Evolutionary conservation across 1,140 invertebrate species (phyloP).

Genomic region (Idris sp.): DNA sequence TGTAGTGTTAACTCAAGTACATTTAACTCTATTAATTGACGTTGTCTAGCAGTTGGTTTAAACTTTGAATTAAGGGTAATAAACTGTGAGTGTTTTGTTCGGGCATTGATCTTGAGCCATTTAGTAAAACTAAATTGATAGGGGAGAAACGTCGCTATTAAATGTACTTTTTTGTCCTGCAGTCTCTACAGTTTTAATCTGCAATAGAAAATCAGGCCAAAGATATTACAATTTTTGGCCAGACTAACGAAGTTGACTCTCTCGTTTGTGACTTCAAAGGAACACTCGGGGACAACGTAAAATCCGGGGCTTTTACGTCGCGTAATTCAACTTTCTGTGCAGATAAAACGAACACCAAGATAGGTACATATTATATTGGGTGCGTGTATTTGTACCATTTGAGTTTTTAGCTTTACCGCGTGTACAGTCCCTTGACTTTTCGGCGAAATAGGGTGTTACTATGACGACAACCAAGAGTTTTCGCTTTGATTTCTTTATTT

Average conservation of each 20-base stretch:
- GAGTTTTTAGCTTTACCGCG: constrained; percentile 29
- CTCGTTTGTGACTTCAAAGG: constrained; percentile 26
- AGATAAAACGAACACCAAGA: constrained; percentile 25
- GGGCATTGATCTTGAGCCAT: constrained; percentile 4
- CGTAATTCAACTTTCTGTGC: constrained; percentile 23
- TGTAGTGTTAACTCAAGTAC: no score
- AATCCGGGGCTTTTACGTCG: constrained; percentile 28
- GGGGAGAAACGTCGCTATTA: constrained; percentile 1
- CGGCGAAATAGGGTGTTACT: constrained; percentile 51
- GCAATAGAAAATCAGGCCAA: background rate
- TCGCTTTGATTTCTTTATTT: constrained; percentile 53
- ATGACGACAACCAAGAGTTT: constrained; percentile 39
- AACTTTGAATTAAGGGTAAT: no score
- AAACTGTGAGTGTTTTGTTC: no score
- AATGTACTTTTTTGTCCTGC: background rate
- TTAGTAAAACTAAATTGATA: background rate
- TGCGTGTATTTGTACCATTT: constrained; percentile 18
- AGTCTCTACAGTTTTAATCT: background rate
- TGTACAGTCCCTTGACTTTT: constrained; percentile 37
- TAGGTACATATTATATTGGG: constrained; percentile 41
- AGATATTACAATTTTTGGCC: constrained; percentile 16
- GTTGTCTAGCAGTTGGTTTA: no score
- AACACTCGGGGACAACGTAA: constrained; percentile 65
- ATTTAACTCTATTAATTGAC: no score
- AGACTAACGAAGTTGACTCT: constrained; percentile 25